Evolutionary conservation across 2,888 invertebrate species (phyloP), one percentile per base, ranked within the genome.

Genomic region (Calephelis perditalis): DNA sequence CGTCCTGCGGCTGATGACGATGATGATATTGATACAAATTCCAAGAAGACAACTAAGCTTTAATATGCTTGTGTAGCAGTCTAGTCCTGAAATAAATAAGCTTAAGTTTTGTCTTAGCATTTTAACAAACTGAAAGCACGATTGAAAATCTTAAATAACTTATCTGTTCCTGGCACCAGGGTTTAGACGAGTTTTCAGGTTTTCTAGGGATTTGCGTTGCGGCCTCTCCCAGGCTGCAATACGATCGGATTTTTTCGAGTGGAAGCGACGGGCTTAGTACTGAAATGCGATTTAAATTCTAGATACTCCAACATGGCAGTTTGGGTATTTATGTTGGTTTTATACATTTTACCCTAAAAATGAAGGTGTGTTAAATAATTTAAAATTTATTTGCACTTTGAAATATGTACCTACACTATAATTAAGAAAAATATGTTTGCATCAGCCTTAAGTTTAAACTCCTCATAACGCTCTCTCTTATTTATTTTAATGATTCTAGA

Each of bases 241-340:
- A 76, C 84, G 85, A 86, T 87, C 86, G 88, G 84, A 85, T 73
- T 88, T 88, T 88, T 87, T 87, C 87, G 80, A 86, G 87, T 88
- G 88, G 86, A 88, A 88, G 82, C 79, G 86, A 85, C 85, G 79
- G 84, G 76, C 78, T 77, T 81, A 77, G 77, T 76, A 64, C 15
- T 64, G 62, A 60, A 64, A 56, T 68, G 61, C 58, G 62, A 56
- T 61, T 61, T 67, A 65, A 62, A 66, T 63, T 58, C 56, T 62
- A 45, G 61, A 67, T 57, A 49, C 26, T 52, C 11, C 56, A 57
- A 12, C 8, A n/a, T 5, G 47, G 54, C 12, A 52, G 57, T 57
- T 36, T 46, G 55, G 52, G 57, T 59, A 54, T 49, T 56, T 56
- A 61, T 59, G 59, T 64, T 62, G 55, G 15, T 60, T 54, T 47